Conservation (phyloP, 2,113 vertebrate genomes). For the Zosterops hypoxanthus region DNA sequence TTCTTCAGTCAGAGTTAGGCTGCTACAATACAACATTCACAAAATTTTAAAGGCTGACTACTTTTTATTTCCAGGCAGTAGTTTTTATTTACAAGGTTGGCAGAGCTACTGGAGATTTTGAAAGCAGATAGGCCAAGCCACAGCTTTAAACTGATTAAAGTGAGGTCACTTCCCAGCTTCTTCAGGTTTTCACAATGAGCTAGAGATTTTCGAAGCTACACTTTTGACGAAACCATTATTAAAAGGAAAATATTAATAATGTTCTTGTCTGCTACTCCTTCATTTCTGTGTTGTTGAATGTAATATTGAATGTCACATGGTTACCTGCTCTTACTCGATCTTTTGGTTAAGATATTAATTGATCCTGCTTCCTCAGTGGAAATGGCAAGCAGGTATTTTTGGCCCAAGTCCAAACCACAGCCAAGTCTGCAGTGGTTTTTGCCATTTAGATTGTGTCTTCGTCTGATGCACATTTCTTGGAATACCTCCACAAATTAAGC, state of each 20-base stretch:
- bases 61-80: slow-evolving; percentile 27
- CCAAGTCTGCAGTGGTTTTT: not conserved
- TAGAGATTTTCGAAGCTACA: slow-evolving; percentile 74
- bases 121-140: slow-evolving; percentile 40
- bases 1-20: slow-evolving; percentile 65
- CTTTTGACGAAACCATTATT: slow-evolving; percentile 76
- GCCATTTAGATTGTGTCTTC: not conserved
- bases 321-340: not conserved
- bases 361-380: slow-evolving; percentile 3
- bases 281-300: slow-evolving; percentile 35
- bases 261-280: slow-evolving; percentile 65
- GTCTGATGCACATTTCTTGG: not conserved
- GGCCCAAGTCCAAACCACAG: not conserved
- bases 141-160: slow-evolving; percentile 44
- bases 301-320: not conserved
- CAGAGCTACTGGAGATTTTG: slow-evolving; percentile 25
- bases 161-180: slow-evolving; percentile 46
- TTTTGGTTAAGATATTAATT: slow-evolving; percentile 1
- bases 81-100: not conserved
- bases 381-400: not conserved
- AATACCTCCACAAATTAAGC: not conserved
- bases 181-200: slow-evolving; percentile 68
- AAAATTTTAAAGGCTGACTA: slow-evolving; percentile 38
- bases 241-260: slow-evolving; percentile 73
- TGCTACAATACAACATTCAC: not conserved